Evolutionary conservation across 1,140 invertebrate species (phyloP).

Genomic region (Rhyzopertha dominica): DNA sequence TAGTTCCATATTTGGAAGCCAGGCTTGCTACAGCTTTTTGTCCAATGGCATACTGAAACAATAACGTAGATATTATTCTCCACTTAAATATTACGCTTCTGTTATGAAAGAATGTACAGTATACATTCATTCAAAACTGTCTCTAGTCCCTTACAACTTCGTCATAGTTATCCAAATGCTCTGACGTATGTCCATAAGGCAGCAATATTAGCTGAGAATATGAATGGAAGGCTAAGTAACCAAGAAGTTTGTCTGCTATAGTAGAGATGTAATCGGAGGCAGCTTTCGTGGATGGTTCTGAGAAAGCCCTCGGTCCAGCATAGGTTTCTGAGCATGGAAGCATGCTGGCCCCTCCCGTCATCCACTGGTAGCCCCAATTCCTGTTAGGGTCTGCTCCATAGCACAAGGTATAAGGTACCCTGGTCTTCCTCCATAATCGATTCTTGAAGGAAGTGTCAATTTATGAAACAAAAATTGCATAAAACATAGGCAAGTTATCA

Average conservation of each 20-base stretch:
- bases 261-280: constrained; percentile 51
- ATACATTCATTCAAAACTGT: too few relatives aligned
- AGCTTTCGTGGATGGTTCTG: constrained; percentile 65
- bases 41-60: constrained; percentile 52
- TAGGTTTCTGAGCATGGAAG: constrained; percentile 67
- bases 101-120: too few relatives aligned
- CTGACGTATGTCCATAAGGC: constrained; percentile 61
- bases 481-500: too few relatives aligned
- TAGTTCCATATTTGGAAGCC: constrained; percentile 57
- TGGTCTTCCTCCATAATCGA: constrained; percentile 72
- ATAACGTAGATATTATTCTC: too few relatives aligned
- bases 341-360: constrained; percentile 56
- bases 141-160: constrained; percentile 54
- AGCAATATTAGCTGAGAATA: constrained; percentile 68
- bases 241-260: constrained; percentile 51
- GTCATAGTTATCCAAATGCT: constrained; percentile 57
- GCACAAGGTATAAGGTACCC: constrained; percentile 53
- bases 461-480: too few relatives aligned
- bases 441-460: too few relatives aligned
- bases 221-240: constrained; percentile 73
- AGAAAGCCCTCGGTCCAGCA: constrained; percentile 63
- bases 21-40: constrained; percentile 53
- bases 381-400: constrained; percentile 68
- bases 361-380: constrained; percentile 70
- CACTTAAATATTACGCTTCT: too few relatives aligned